Conservation (phyloP, 2,113 vertebrate species). For the Petrocephalus microphthalmus region DNA sequence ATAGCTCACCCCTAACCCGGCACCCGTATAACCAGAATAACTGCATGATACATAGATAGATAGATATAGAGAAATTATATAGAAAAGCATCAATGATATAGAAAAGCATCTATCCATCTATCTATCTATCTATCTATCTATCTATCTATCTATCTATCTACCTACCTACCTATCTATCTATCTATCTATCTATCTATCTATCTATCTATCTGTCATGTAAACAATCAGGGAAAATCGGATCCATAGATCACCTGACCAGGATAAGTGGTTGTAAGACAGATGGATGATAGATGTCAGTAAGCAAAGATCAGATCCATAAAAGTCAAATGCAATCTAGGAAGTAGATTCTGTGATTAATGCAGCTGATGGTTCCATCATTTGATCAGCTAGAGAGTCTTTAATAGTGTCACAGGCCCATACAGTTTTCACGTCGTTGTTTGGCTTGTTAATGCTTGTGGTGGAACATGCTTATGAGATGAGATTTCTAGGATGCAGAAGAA, state of each 20-base stretch:
- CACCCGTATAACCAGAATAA: background rate
- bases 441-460: background rate
- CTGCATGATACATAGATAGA: background rate
- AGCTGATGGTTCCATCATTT: background rate
- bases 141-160: too few species aligned
- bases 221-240: background rate
- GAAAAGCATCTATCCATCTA: too few species aligned
- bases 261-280: background rate
- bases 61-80: too few species aligned
- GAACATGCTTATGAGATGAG: background rate
- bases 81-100: too few species aligned
- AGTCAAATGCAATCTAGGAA: background rate
- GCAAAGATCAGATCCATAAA: background rate
- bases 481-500: background rate
- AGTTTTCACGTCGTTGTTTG: background rate
- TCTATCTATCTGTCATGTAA: background rate
- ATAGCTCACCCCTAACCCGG: background rate
- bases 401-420: background rate
- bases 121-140: too few species aligned
- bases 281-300: background rate
- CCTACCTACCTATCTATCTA: background rate
- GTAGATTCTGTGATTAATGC: background rate
- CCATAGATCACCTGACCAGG: background rate
- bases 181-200: background rate
- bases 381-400: background rate